Evolutionary conservation across 2,113 vertebrate genomes (phyloP), one percentile per base, ranked within the genome.

Genomic region (Lamprotornis superbus): DNA sequence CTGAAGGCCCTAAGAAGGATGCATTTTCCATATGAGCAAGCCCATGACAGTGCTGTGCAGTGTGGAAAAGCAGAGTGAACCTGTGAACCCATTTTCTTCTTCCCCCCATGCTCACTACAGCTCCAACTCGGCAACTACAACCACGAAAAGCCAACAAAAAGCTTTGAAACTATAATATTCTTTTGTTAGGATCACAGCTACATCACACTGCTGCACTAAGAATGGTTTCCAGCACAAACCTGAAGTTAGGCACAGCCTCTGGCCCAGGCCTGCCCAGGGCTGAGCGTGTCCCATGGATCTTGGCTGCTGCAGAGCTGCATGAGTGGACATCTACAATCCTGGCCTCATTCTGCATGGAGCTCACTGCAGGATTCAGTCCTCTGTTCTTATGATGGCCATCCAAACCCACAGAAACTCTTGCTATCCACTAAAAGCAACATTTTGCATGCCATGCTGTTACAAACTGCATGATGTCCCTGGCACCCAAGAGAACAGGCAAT

Each of bases 291-390:
- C 55, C 55, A n/a, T 3, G 16, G 57, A 57, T 24, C 59, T 35
- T 2, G 14, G 40, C 35, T 61, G 37, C 55, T 50, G 33, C 27
- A 49, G 63, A 83, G 37, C 4, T 53, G 24, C 5, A 2, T 0
- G 39, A 35, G 17, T 8, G 33, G 25, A 60, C 61, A 76, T 30
- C 20, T 53, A 40, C 50, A 53, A 4, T 33, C 35, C 16, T 1
- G 11, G 33, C 23, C 57, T 49, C 7, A 24, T 17, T 10, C 81
- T 22, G 4, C 7, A 39, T 0, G 0, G 37, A 52, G 68, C n/a
- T 68, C 27, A 2, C 23, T 3, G 15, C 25, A 64, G n/a, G 49
- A 85, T 8, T 52, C 12, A 83, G 39, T 30, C 19, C 52, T 40
- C 9, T 16, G 15, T 22, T 18, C 53, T 37, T 15, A 31, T 2